Conservation (phyloP, 2,797 vertebrate genomes). For the Karalla daura region DNA sequence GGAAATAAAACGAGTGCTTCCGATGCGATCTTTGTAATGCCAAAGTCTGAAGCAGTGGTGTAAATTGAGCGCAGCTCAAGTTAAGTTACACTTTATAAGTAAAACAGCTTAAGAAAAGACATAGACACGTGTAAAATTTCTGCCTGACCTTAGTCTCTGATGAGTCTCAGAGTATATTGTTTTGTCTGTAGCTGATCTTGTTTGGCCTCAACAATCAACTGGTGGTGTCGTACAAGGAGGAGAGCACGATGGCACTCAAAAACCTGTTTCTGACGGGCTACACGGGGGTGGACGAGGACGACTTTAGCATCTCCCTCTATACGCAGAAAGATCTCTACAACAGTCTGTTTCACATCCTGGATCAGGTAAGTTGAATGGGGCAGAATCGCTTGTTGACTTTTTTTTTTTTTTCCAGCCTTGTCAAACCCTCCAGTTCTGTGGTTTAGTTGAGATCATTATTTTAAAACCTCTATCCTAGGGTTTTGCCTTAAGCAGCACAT, state of each 20-base stretch:
- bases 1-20: not conserved
- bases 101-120: too few species aligned
- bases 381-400: too few species aligned
- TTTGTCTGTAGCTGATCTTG: conserved; percentile 86
- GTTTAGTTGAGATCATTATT: too few species aligned
- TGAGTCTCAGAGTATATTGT: too few species aligned
- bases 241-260: conserved; percentile 92
- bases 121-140: too few species aligned
- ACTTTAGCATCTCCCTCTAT: conserved; percentile 90
- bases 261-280: conserved; percentile 93
- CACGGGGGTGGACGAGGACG: conserved; percentile 90
- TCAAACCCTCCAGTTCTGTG: too few species aligned
- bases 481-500: too few species aligned
- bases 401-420: too few species aligned
- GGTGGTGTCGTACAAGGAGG: conserved; percentile 96
- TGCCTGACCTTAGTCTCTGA: too few species aligned
- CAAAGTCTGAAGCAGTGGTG: not conserved
- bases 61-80: not conserved
- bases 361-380: conserved; percentile 89
- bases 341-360: conserved; percentile 88
- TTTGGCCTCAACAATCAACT: conserved; percentile 97
- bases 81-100: too few species aligned
- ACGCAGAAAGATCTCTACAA: conserved; percentile 88
- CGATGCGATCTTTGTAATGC: not conserved
- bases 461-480: too few species aligned